phyloP scores from a whole-genome alignment of 2,113 vertebrate genomes.

The Irena cyanogastra region DNA sequence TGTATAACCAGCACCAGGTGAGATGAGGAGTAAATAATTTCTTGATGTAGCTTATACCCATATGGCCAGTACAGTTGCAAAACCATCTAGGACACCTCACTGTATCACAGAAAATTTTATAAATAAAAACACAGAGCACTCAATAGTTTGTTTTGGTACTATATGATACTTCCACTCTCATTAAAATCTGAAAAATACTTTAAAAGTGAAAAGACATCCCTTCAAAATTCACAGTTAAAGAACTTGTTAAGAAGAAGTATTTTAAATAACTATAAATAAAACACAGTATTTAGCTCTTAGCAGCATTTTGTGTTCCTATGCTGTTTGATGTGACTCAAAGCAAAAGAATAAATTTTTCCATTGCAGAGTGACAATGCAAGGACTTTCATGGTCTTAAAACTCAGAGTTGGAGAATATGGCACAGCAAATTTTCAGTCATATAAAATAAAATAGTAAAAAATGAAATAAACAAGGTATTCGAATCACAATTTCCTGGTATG shows the following conservation, averaged over 20 bases:
- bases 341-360: neutral
- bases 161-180: neutral
- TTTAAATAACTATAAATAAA: neutral
- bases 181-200: neutral
- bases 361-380: accelerated
- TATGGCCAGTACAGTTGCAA: neutral
- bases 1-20: neutral
- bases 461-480: neutral
- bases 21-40: neutral
- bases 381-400: neutral
- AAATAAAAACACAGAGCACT: neutral
- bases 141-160: neutral
- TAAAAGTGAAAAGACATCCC: neutral
- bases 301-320: neutral
- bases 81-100: neutral
- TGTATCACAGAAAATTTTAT: neutral
- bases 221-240: neutral
- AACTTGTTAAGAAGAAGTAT: neutral
- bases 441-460: neutral
- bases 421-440: neutral
- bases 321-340: neutral
- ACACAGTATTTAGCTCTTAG: neutral
- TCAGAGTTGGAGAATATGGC: neutral
- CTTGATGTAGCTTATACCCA: neutral
- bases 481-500: neutral